A percentile compares a stretch with the other conserved stretches of the same genome.
Evolutionary conservation across 2,797 vertebrate species (phyloP).

Genomic region (Cuniculus paca): DNA sequence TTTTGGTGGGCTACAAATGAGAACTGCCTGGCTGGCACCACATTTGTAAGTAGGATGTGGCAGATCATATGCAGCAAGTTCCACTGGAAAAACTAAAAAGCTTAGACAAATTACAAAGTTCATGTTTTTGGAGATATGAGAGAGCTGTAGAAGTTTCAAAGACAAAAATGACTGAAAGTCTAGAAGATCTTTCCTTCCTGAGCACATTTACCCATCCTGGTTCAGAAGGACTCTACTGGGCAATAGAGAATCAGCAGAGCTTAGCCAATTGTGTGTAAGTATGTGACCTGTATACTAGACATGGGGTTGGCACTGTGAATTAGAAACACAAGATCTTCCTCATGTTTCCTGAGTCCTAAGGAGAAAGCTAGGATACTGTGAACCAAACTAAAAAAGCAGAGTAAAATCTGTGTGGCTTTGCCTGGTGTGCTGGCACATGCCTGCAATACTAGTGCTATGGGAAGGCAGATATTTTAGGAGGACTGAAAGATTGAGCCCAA

Average conservation of each 20-base stretch:
- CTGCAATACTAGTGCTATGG: not conserved
- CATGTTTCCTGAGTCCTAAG: constrained; percentile 33
- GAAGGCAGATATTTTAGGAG: not conserved
- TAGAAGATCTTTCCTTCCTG: too few species aligned
- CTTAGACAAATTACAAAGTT: constrained; percentile 14
- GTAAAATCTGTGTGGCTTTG: not conserved
- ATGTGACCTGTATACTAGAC: too few species aligned
- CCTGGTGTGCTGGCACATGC: not conserved
- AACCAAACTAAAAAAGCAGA: not conserved
- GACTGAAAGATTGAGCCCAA: not conserved
- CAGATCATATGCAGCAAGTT: not conserved
- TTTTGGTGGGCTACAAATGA: constrained; percentile 17
- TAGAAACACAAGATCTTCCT: not conserved
- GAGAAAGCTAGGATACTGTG: not conserved
- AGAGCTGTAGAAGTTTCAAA: not conserved
- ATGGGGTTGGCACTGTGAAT: not conserved
- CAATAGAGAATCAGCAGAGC: too few species aligned
- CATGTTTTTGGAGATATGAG: not conserved
- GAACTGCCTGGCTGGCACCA: not conserved
- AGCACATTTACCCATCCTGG: too few species aligned
- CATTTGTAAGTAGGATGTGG: not conserved
- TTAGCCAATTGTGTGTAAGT: too few species aligned
- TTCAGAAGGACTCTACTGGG: too few species aligned
- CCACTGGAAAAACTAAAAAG: constrained; percentile 23
- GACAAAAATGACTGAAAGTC: constrained; percentile 12